These are phyloP conservation scores for Cebidichthys violaceus DNA, from an alignment of 2,113 vertebrate species.

Conservation along the genomic window DNA sequence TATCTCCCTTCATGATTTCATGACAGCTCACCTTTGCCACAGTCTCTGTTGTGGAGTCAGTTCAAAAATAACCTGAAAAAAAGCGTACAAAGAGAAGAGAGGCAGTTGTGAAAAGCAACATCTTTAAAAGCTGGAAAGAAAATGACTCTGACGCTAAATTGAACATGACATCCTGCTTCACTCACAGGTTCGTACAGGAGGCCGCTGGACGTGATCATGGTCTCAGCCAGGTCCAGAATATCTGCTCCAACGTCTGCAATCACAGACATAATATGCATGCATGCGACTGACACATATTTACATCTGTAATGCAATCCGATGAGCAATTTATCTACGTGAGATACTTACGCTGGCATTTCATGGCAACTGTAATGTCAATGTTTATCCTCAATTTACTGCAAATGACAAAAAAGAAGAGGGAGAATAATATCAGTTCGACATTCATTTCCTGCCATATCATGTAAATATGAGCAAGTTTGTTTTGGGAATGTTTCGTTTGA, in stretches of 20 bases:
- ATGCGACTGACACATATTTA: not conserved
- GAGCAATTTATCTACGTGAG: not conserved
- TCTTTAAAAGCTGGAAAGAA: not conserved
- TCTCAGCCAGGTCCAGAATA: slow-evolving; percentile 96
- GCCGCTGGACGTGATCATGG: slow-evolving; percentile 95
- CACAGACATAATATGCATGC: not conserved
- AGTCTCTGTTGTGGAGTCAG: slow-evolving; percentile 92
- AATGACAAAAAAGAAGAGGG: slow-evolving; percentile 52
- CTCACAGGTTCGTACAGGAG: slow-evolving; percentile 95
- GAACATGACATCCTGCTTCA: slow-evolving; percentile 18
- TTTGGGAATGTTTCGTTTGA: not conserved
- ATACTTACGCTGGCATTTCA: slow-evolving; percentile 98
- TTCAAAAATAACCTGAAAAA: slow-evolving; percentile 91
- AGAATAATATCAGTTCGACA: not conserved
- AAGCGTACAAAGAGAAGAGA: slow-evolving; percentile 10
- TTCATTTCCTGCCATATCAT: not conserved
- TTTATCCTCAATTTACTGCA: slow-evolving; percentile 96
- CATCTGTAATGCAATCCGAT: not conserved
- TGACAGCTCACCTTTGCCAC: slow-evolving; percentile 91
- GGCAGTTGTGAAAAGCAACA: not conserved
- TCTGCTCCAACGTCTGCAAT: slow-evolving; percentile 93
- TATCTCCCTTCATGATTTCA: not conserved
- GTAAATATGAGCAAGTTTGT: not conserved
- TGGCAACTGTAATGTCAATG: slow-evolving; percentile 96
- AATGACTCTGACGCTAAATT: not conserved